Evolutionary conservation across 2,888 invertebrate genomes (phyloP), one percentile per base, ranked within the genome.

Genomic region (Melieria crassipennis): DNA sequence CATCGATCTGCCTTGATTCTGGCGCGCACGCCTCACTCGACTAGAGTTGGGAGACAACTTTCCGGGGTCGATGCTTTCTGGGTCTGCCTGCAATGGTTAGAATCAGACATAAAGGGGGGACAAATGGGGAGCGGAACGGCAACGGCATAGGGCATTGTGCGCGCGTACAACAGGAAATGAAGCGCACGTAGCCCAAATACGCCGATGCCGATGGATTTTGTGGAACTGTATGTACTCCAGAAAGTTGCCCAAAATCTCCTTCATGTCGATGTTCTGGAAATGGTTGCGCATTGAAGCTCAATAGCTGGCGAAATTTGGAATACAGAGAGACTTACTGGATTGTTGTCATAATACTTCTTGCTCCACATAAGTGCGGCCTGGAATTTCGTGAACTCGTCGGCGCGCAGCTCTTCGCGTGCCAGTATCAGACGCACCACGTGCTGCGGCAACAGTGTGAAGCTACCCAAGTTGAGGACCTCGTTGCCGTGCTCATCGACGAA

Each of bases 331-430:
- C 77, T 79, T 80, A 87, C 87, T 60, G 86, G 86, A 85, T 95
- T 94, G 78, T 92, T 94, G 87, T 97, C 96, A 84, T 95, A 96
- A 84, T 92, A 95, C 82, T 97, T 96, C 87, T 96, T 96, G 85
- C 95, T 93, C 97, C 97, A 97, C 95, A 96, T 96, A 45, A 97
- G 87, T 0, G 95, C 96, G n/a, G 96, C 96, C 91, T 94, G 88
- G 64, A 86, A 86, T 85, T 97, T 97, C 5, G 95, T 96, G 79
- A 97, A 95, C 84, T 97, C 97, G 81, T 97, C 96, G 9, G 97
- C 97, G 72, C 94, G 91, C 3, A 97, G 88, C 82, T 97, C 96
- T 78, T 97, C 97, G 65, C 97, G 89, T 0, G 94, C 95, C 76
- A 97, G 88, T 81, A 97, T 96, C 73, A 97, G 88, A 78, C 96